A percentile compares a stretch with the other conserved stretches of the same genome.
Evolutionary conservation across 2,797 vertebrate species (phyloP).

Genomic region (Alca torda): DNA sequence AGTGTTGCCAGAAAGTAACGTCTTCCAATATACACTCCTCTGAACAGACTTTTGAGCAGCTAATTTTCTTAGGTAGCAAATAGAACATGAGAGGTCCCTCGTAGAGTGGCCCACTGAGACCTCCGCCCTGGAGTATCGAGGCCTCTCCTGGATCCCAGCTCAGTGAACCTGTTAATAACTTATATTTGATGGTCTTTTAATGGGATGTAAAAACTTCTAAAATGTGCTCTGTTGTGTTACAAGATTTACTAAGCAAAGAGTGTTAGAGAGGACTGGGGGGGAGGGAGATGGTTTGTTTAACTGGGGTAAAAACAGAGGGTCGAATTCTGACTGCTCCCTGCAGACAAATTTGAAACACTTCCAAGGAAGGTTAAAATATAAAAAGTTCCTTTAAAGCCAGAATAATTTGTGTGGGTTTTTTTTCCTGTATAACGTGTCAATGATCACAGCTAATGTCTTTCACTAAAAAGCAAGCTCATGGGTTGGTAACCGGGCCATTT

Average conservation of each 20-base stretch:
- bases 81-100: rapidly evolving
- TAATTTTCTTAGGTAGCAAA: background rate
- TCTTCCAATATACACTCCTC: background rate
- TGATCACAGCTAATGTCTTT: background rate
- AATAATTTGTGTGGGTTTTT: background rate
- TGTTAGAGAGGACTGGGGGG: rapidly evolving
- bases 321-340: background rate
- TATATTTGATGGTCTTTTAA: background rate
- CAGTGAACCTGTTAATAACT: background rate
- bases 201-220: background rate
- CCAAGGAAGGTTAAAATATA: background rate
- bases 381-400: background rate
- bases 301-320: background rate
- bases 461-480: background rate
- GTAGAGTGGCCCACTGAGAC: background rate
- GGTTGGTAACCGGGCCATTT: background rate
- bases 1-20: background rate
- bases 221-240: background rate
- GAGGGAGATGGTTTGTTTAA: background rate
- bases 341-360: background rate
- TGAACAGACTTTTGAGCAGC: background rate
- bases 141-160: background rate
- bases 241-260: background rate
- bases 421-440: background rate
- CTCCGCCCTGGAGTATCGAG: background rate